phyloP scores from a whole-genome alignment of 2,113 vertebrate genomes.

The Gymnarchus niloticus region DNA sequence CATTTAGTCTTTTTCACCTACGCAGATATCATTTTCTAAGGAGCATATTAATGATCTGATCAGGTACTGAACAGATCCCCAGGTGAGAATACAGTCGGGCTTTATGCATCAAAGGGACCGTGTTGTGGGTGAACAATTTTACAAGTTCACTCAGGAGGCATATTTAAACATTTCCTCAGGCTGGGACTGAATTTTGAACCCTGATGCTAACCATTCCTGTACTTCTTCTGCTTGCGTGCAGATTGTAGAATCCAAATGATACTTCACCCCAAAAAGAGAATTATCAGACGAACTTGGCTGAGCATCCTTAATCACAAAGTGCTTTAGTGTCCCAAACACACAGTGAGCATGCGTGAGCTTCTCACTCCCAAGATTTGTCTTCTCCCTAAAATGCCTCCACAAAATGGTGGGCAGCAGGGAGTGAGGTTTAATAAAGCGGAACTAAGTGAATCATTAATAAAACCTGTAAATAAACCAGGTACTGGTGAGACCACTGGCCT shows the following conservation, averaged over 20 bases:
- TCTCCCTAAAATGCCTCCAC: neutral
- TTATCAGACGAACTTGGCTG: neutral
- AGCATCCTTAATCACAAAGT: neutral
- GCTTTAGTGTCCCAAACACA: neutral
- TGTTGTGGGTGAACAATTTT: neutral
- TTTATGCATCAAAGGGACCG: neutral
- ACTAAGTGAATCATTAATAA: slow-evolving; percentile 34
- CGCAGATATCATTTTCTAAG: neutral
- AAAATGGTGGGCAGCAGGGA: slow-evolving; percentile 19
- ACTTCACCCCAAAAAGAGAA: neutral
- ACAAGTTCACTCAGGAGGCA: neutral
- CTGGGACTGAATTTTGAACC: neutral
- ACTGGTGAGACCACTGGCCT: neutral
- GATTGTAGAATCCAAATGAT: neutral
- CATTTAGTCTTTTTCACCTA: too few relatives aligned
- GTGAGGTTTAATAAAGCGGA: slow-evolving; percentile 26
- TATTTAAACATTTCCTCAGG: neutral
- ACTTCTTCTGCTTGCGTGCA: neutral
- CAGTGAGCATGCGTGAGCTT: slow-evolving; percentile 10
- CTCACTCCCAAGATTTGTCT: neutral
- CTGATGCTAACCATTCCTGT: neutral
- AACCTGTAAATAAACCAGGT: slow-evolving; percentile 14
- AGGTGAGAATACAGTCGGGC: neutral
- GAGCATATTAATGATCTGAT: neutral
- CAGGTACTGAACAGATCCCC: neutral